phyloP scores from a whole-genome alignment of 2,113 vertebrate genomes.

The Odontesthes bonariensis region DNA sequence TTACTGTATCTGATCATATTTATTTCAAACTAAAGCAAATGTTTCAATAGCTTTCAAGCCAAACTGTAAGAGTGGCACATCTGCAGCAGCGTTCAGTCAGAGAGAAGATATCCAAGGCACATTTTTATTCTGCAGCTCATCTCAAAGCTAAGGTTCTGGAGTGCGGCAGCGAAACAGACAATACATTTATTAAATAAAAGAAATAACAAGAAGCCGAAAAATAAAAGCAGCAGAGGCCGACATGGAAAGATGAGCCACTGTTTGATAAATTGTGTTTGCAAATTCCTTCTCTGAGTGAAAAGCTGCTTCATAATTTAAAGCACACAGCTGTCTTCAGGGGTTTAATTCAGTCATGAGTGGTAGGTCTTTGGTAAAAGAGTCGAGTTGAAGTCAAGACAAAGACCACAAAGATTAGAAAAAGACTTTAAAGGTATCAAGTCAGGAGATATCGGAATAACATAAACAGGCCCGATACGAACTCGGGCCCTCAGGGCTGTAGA shows the following conservation, averaged over 20 bases:
- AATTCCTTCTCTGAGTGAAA: conserved; percentile 13
- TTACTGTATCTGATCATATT: too few species aligned
- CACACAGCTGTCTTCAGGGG: neutral
- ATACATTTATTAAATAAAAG: conserved; percentile 33
- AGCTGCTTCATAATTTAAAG: neutral
- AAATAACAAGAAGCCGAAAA: neutral
- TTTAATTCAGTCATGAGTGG: neutral
- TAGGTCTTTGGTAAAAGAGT: too few species aligned
- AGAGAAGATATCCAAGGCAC: conserved; percentile 28
- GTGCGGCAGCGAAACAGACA: conserved; percentile 15
- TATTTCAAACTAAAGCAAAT: neutral
- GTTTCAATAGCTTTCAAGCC: neutral
- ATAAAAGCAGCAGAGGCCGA: conserved; percentile 17
- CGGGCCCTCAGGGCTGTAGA: too few species aligned
- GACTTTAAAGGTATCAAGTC: too few species aligned
- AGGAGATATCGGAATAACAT: too few species aligned
- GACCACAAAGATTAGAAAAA: too few species aligned
- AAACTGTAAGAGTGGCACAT: conserved; percentile 17
- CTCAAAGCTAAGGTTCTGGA: conserved; percentile 17
- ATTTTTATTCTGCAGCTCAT: conserved; percentile 16
- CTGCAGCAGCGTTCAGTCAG: conserved; percentile 30
- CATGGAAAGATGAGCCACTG: neutral
- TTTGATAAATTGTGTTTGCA: conserved; percentile 39
- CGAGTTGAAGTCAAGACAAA: too few species aligned
- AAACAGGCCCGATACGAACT: too few species aligned